These are phyloP conservation scores for Boulengeromyrus knoepffleri DNA, from an alignment of 2,113 vertebrate genomes.

Conservation along the genomic window DNA sequence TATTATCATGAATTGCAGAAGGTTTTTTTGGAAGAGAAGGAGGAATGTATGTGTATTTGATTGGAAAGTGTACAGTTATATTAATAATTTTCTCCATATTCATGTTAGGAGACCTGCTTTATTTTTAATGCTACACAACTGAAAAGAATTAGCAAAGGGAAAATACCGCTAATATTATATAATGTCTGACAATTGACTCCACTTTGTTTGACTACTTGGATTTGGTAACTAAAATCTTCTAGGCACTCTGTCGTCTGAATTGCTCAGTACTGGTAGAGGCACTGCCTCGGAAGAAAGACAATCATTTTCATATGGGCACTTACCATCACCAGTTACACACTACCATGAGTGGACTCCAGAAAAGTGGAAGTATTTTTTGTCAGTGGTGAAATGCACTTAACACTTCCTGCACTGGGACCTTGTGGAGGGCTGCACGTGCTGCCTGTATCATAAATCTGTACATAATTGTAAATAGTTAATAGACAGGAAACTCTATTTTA, in stretches of 20 bases:
- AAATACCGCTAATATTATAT: neutral
- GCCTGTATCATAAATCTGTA: conserved; percentile 35
- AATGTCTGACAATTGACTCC: conserved; percentile 1
- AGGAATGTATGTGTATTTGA: neutral
- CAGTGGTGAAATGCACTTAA: conserved; percentile 46
- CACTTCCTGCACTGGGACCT: conserved; percentile 44
- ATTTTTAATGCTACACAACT: neutral
- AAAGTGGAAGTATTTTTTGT: conserved; percentile 38
- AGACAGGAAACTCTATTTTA: conserved; percentile 68
- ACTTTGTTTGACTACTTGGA: neutral
- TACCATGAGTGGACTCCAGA: neutral
- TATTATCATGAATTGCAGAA: neutral
- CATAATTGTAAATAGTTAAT: conserved; percentile 59
- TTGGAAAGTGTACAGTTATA: neutral
- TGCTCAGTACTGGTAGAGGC: neutral
- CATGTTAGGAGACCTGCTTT: conserved; percentile 2
- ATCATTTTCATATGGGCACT: conserved; percentile 30
- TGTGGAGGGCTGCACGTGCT: conserved; percentile 34
- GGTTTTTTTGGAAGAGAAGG: neutral
- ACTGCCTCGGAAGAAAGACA: conserved; percentile 18
- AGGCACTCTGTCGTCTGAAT: neutral
- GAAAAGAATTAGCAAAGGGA: neutral
- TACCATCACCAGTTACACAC: neutral
- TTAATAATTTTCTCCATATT: neutral
- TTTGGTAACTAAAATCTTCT: neutral